Evolutionary conservation across 2,113 vertebrate species (phyloP), one percentile per base, ranked within the genome.

Genomic region (Eleginops maclovinus): DNA sequence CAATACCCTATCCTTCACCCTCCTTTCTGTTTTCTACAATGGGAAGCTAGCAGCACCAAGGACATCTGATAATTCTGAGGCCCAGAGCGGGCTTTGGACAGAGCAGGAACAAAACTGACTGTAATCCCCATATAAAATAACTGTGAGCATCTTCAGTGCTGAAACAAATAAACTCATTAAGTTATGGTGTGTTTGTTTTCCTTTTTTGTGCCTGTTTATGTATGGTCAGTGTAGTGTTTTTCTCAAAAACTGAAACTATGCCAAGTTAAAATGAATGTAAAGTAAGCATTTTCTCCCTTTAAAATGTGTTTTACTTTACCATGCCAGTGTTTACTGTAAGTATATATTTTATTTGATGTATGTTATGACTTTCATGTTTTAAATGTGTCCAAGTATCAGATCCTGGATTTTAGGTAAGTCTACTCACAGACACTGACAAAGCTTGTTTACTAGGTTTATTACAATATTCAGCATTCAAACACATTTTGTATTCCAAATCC

Each of bases 141-240:
- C 96, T 97, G 97, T 98, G 97, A 98, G 96, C 96, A 95, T 95
- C 96, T 95, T 95, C 94, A 96, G 94, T 97, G 96, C 96, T 94
- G 90, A 95, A 96, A 95, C 94, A 97, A 99, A 94, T 98, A 98
- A 98, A 98, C 93, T 96, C 95, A 95, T 97, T 96, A 95, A 93
- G 93, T 96, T 94, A 95, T 79, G 54, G 67, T 80, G 91, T 82
- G 67, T 81, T 74, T 69, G 81, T 75, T 81, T 78, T 77, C 41
- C 22, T 85, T 81, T 28, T 89, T 79, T 72, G 22, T 63, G 54
- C 16, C 1, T 12, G 1, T 74, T 24, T 7, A 12, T 28, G 28
- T 50, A 14, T 55, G 61, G 60, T 67, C 28, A 78, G 66, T 77
- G 26, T 13, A 9, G 36, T 16, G 13, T 31, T 69, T 24, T 22